Evolutionary conservation across 1,140 invertebrate species (phyloP).

Genomic region (Temnothorax nylanderi): DNA sequence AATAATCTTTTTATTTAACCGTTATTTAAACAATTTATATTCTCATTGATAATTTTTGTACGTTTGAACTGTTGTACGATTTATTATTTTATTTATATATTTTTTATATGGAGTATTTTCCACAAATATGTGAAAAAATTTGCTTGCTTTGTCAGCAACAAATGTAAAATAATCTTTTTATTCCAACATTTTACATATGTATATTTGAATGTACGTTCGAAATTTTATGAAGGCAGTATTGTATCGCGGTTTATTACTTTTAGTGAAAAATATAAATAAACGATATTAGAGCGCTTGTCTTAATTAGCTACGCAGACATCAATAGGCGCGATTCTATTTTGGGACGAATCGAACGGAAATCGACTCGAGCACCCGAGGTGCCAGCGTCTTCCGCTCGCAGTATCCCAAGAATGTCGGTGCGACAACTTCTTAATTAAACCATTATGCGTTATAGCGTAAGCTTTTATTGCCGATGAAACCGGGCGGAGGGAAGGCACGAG

Average conservation of each 20-base stretch:
- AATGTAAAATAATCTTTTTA: neutral
- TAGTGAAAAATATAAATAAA: neutral
- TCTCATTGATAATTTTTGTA: neutral
- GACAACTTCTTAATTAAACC: slow-evolving; percentile 84
- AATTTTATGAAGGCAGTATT: neutral
- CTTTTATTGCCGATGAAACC: slow-evolving; percentile 78
- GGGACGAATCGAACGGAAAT: slow-evolving; percentile 48
- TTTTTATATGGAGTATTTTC: neutral
- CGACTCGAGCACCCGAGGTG: neutral
- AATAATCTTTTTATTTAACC: neutral
- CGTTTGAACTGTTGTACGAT: neutral
- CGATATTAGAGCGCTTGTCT: slow-evolving; percentile 11
- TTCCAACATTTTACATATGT: neutral
- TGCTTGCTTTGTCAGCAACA: neutral
- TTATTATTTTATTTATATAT: neutral
- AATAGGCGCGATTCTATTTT: slow-evolving; percentile 22
- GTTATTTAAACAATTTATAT: neutral
- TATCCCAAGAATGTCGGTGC: slow-evolving; percentile 56
- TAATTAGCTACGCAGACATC: slow-evolving; percentile 44
- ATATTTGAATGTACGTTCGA: neutral
- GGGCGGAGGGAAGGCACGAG: slow-evolving; percentile 45
- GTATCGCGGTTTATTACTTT: neutral
- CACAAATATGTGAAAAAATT: neutral
- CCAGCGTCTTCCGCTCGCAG: slow-evolving; percentile 31
- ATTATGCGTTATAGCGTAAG: slow-evolving; percentile 80